Percentiles rank a stretch among this genome's conserved stretches.
Evolutionary conservation across 2,797 vertebrate genomes (phyloP).

Genomic region (Miichthys miiuy): DNA sequence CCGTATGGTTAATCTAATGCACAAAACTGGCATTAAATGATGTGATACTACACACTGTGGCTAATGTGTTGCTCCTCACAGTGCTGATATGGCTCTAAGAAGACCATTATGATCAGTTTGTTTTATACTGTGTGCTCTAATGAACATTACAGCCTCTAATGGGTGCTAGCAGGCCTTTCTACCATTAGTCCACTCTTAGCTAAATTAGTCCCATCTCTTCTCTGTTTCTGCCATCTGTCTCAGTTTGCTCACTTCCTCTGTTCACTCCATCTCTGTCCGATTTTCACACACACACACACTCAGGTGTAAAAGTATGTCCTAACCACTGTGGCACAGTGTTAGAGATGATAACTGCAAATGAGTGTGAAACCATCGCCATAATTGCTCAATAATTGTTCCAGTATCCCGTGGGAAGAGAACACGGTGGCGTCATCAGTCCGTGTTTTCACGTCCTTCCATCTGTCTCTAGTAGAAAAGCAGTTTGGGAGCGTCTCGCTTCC

Average conservation of each 20-base stretch:
- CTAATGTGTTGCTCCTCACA: neutral
- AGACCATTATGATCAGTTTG: neutral
- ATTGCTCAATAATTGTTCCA: conserved; percentile 23
- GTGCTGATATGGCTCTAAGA: neutral
- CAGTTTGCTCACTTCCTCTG: neutral
- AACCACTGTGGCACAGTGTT: neutral
- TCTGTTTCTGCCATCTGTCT: neutral
- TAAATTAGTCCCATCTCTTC: too few species aligned
- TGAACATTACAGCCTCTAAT: neutral
- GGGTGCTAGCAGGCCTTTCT: neutral
- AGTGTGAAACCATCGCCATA: conserved; percentile 17
- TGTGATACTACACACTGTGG: too few species aligned
- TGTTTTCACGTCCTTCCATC: conserved; percentile 3
- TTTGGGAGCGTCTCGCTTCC: neutral
- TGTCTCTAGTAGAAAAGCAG: neutral
- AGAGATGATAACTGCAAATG: neutral
- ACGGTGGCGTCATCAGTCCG: neutral
- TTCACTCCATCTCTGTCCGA: neutral
- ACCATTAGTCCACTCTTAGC: too few species aligned
- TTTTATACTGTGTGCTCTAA: neutral
- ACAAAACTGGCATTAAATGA: neutral
- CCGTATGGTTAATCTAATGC: neutral
- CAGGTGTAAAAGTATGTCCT: conserved; percentile 7
- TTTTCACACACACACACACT: neutral
- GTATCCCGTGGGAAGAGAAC: neutral